A percentile compares a stretch with the other conserved stretches of the same genome.
Conservation (phyloP, 1,140 invertebrate species). For the Trichogramma pretiosum region DNA sequence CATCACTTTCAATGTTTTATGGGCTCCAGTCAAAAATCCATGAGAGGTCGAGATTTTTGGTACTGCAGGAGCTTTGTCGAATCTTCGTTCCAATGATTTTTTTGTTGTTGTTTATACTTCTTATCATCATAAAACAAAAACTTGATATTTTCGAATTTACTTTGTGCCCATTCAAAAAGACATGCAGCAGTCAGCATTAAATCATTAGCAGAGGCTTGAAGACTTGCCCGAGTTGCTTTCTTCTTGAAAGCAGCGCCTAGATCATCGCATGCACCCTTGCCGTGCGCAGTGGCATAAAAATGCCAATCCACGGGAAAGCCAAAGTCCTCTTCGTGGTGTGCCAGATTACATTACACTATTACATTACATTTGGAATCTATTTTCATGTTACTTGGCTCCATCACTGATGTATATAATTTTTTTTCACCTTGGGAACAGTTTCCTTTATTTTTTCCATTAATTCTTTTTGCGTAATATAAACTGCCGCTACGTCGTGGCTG, state of each 20-base stretch:
- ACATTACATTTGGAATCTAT: conserved; percentile 1
- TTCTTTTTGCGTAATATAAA: not conserved
- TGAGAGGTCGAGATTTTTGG: too few species aligned
- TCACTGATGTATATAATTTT: conserved; percentile 3
- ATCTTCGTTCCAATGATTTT: conserved; percentile 4
- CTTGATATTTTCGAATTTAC: not conserved
- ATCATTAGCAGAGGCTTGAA: not conserved
- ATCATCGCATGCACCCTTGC: conserved; percentile 1
- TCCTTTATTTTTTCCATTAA: not conserved
- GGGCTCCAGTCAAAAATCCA: too few species aligned
- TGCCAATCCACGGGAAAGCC: not conserved
- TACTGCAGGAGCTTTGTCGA: not conserved
- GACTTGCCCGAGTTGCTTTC: not conserved
- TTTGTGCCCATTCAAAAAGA: not conserved
- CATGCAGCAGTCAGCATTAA: not conserved
- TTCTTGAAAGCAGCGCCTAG: not conserved
- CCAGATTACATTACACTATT: not conserved
- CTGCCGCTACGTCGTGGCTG: not conserved
- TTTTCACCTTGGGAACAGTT: not conserved
- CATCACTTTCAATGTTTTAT: too few species aligned
- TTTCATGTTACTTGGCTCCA: conserved; percentile 4
- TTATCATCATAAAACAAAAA: conserved; percentile 1
- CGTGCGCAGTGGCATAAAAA: not conserved
- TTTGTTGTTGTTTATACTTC: not conserved
- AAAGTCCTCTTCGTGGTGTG: not conserved